Base-by-base conservation (phyloP, 1,140 invertebrate species). In the Drosophila bipectinata region DNA sequence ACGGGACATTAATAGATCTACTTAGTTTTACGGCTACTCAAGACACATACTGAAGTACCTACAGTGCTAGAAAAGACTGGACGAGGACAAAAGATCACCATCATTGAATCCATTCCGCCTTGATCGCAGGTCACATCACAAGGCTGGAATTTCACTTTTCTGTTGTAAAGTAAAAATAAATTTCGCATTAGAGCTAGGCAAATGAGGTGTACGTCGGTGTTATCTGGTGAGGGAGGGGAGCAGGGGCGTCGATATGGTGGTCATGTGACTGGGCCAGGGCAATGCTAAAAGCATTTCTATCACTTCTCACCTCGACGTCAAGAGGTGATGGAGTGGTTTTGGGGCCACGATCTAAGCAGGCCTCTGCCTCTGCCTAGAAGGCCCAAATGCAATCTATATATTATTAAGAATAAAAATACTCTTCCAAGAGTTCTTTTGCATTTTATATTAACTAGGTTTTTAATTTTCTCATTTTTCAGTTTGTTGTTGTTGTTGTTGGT, bases 381-480 rank as follows among this genome's bases (percentile, higher is more conserved):
- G n/a, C 39, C 21, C 12, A n/a, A 12, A 34, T 44, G 41, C 41
- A 44, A 18, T 44, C 14, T 5, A 44, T 7, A n/a, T 39, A 28
- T 45, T 18, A 18, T 34, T 10, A 30, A 8, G 14, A 47, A 47
- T 10, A 7, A 60, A 60, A 32, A 51, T 15, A 34, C 10, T 37
- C 34, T 0, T 9, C 15, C 15, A 34, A 10, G 9, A 56, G n/a
- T 14, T 15, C 18, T 30, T 30, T 47, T 44, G 55, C 8, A 18
- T 57, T 79, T 71, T 82, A 69, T 82, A 87, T 87, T 87, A 87
- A 87, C 83, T 87, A 87, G 57, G 71, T 79, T 87, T 85, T 87
- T 87, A 88, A 79, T 88, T 82, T 85, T 82, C 71, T 82, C 71
- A 76, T 82, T 85, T 85, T 87, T 85, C 82, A 79, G 45, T 82